A percentile compares a stretch with the other conserved stretches of the same genome.
These are phyloP conservation scores for Pluvianellus socialis DNA, from an alignment of 2,113 vertebrate species.

Conservation along the genomic window DNA sequence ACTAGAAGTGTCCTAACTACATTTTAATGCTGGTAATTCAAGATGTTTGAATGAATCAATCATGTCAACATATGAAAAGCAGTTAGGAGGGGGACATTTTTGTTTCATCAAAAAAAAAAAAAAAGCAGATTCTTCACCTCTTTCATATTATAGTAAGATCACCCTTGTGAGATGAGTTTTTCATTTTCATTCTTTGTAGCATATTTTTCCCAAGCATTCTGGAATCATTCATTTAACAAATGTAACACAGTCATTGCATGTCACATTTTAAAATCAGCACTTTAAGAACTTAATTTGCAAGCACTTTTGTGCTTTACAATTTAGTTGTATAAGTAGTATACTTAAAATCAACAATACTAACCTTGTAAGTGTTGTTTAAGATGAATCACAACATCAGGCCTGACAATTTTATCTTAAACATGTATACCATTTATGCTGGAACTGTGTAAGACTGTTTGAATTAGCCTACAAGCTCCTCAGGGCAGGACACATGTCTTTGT, in stretches of 20 bases:
- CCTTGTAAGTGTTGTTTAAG: not conserved
- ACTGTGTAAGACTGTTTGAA: not conserved
- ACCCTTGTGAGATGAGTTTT: not conserved
- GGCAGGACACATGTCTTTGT: conserved; percentile 8
- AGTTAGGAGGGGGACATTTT: not conserved
- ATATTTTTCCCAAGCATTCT: not conserved
- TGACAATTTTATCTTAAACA: not conserved
- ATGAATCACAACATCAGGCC: not conserved
- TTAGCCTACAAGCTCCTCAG: conserved; percentile 1
- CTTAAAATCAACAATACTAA: not conserved
- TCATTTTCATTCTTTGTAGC: not conserved
- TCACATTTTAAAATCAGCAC: not conserved
- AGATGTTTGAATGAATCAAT: not conserved
- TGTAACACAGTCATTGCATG: not conserved
- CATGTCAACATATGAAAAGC: not conserved
- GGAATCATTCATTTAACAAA: not conserved
- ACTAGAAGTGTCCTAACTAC: not conserved
- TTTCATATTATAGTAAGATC: not conserved
- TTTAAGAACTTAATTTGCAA: not conserved
- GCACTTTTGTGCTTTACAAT: not conserved
- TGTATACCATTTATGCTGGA: not conserved
- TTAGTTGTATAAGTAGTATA: not conserved
- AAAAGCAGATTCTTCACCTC: not conserved
- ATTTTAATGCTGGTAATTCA: not conserved
- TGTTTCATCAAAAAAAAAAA: not conserved